These are phyloP conservation scores for Dendrocincla fuliginosa DNA, from an alignment of 2,797 vertebrate genomes.

Conservation along the genomic window DNA sequence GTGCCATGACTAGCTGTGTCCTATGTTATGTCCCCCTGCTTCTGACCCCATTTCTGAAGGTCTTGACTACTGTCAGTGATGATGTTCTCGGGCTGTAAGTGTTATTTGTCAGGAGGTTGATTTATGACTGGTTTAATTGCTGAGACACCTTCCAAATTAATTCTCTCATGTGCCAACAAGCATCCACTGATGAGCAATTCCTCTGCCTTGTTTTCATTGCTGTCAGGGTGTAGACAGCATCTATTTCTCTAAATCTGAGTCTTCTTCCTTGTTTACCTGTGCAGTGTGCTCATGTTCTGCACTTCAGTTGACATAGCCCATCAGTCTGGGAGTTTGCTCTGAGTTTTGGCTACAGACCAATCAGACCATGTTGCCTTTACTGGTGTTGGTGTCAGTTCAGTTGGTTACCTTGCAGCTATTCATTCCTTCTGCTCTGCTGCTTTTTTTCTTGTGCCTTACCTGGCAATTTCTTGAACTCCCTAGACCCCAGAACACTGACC, in stretches of 20 bases:
- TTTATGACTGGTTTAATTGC: not conserved
- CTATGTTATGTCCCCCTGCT: not conserved
- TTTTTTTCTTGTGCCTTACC: not conserved
- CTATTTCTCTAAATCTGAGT: not conserved
- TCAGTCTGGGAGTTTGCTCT: not conserved
- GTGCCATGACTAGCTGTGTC: not conserved
- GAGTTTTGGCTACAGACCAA: not conserved
- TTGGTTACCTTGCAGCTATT: not conserved
- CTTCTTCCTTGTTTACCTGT: conserved; percentile 20
- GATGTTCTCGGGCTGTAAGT: not conserved
- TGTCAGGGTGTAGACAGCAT: not conserved
- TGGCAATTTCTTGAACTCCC: not conserved
- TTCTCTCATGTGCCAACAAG: not conserved
- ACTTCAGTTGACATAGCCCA: not conserved
- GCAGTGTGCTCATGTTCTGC: not conserved
- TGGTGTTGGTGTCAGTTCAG: not conserved
- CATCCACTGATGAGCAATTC: not conserved
- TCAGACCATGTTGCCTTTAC: not conserved
- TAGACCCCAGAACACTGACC: not conserved
- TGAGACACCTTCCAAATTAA: not conserved
- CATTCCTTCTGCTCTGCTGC: not conserved
- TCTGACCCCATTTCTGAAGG: not conserved
- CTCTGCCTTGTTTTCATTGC: not conserved
- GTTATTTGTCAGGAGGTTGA: not conserved
- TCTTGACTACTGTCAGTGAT: not conserved